These are phyloP conservation scores for Nothocercus nigrocapillus DNA, from an alignment of 2,113 vertebrate species.

Conservation along the genomic window DNA sequence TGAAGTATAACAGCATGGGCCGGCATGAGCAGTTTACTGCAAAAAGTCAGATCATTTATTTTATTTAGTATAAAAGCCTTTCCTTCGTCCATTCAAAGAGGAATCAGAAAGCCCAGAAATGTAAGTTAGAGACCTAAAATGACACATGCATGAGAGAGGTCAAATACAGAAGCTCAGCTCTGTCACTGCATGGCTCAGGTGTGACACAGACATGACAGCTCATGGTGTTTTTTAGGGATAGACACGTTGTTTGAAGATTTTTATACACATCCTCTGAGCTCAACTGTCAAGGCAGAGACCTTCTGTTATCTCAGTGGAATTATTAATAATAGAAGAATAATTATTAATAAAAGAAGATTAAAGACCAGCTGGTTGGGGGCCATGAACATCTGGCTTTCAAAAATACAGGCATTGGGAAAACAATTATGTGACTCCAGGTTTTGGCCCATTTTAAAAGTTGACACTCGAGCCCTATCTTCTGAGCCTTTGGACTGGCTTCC, in stretches of 20 bases:
- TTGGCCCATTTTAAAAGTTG: background rate
- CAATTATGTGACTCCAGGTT: background rate
- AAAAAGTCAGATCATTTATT: background rate
- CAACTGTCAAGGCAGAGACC: background rate
- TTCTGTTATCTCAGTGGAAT: background rate
- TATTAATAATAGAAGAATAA: background rate
- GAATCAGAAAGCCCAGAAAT: background rate
- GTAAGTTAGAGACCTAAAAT: background rate
- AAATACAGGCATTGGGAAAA: accelerated
- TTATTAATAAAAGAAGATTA: background rate
- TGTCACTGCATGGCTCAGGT: background rate
- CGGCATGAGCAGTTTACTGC: background rate
- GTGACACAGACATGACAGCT: background rate
- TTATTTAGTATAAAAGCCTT: background rate
- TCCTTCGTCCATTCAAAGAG: background rate
- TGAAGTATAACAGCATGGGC: background rate
- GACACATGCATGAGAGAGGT: background rate
- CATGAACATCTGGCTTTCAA: background rate
- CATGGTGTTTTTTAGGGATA: background rate
- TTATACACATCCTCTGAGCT: background rate
- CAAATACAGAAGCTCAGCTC: background rate
- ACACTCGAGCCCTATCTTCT: background rate
- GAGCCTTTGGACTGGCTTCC: background rate
- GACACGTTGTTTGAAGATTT: background rate
- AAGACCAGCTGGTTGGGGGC: background rate